Evolutionary conservation across 2,113 vertebrate species (phyloP).

Genomic region (Xiphophorus hellerii): DNA sequence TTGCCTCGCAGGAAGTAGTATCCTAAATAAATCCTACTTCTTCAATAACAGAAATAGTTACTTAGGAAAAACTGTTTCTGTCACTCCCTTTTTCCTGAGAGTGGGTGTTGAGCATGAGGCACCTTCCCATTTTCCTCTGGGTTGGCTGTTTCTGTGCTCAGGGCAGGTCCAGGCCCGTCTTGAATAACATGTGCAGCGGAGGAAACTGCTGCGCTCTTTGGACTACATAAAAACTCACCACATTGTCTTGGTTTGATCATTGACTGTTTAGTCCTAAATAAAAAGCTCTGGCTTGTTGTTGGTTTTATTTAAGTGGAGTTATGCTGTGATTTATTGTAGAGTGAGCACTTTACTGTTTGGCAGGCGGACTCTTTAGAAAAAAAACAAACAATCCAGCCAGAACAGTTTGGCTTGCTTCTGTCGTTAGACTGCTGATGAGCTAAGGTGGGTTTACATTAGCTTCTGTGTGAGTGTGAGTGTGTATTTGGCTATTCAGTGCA

Average conservation of each 20-base stretch:
- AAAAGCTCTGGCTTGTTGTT: background rate
- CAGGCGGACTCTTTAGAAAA: background rate
- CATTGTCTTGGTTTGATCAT: background rate
- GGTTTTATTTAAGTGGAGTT: constrained; percentile 1
- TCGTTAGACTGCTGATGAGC: constrained; percentile 4
- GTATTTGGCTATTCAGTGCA: background rate
- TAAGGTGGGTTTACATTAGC: background rate
- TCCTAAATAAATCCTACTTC: background rate
- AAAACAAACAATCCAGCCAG: background rate
- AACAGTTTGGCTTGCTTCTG: background rate
- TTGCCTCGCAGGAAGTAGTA: background rate
- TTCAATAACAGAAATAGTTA: too few species aligned
- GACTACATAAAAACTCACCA: constrained; percentile 1
- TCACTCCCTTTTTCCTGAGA: background rate
- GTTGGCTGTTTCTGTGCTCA: constrained; percentile 20
- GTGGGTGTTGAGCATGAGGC: constrained; percentile 11
- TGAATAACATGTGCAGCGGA: constrained; percentile 25
- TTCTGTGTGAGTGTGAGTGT: background rate
- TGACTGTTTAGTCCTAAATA: background rate
- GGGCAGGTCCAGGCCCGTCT: constrained; percentile 65
- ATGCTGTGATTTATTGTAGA: background rate
- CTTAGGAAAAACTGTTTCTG: constrained; percentile 1
- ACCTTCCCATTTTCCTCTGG: constrained; percentile 20
- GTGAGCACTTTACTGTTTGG: constrained; percentile 6
- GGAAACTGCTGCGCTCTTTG: constrained; percentile 20